Base-by-base conservation (phyloP, 2,797 vertebrate species). In the Leptoclinus maculatus region DNA sequence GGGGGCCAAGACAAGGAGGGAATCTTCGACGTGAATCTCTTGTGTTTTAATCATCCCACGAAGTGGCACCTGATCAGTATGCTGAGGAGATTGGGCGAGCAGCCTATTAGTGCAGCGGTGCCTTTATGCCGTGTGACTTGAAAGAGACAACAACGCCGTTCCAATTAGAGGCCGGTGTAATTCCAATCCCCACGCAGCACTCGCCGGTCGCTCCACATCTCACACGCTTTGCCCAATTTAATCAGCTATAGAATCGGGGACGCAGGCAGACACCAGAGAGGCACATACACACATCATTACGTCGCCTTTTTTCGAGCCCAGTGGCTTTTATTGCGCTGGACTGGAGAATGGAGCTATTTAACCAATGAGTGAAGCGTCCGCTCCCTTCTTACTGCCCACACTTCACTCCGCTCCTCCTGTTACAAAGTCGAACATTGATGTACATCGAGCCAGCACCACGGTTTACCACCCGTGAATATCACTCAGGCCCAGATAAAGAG, bases 51-150 rank as follows among this genome's bases (percentile, higher is more conserved):
- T 93, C 85, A 90, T 89, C 65, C 65, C 69, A 58, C 39, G 36
- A 83, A 66, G 63, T 82, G 57, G 57, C 88, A 87, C 88, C 89
- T 91, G 88, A 92, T 93, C 87, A 85, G 91, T 88, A 91, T 92
- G 87, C 86, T 91, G 86, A 92, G 89, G 86, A 89, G 82, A 80
- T 47, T 83, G 87, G 87, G 62, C 41, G 63, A 82, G 78, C 64
- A 73, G 83, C 78, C 83, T 87, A 66, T 91, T 91, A 92, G 90
- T 86, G 79, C 82, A 53, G 82, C 62, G 4, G 76, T 47, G 79
- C 71, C 80, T 90, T 88, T 84, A 76, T 82, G 76, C 84, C 79
- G 78, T 90, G 90, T 92, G 91, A 74, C 81, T 89, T 87, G 72
- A 87, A 87, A 91, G 86, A 88, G 89, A 92, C 87, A 92, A 89